Conservation (phyloP, 2,797 vertebrate species). For the Sardinella longiceps region DNA sequence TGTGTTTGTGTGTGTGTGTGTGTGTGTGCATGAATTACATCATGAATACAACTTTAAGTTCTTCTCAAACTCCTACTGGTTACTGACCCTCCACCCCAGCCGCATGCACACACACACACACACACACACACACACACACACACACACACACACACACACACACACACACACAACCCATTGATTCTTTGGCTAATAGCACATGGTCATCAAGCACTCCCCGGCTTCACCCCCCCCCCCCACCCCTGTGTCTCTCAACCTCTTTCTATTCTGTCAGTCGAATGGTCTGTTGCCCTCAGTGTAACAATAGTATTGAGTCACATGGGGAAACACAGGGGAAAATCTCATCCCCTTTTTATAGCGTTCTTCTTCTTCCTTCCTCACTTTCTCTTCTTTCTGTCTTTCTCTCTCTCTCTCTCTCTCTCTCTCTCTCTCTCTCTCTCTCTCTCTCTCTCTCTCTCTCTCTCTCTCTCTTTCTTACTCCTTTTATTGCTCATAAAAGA, state of each 20-base stretch:
- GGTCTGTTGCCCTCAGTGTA: background rate
- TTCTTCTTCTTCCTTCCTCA: too few relatives aligned
- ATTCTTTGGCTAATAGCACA: background rate
- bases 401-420: background rate
- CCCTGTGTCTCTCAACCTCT: background rate
- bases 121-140: slow-evolving; percentile 18
- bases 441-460: too few relatives aligned
- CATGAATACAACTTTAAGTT: background rate
- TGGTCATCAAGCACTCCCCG: background rate
- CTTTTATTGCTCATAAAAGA: too few relatives aligned
- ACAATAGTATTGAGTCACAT: background rate
- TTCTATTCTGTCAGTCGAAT: background rate
- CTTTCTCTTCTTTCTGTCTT: background rate
- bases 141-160: slow-evolving; percentile 12
- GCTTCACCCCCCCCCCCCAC: background rate
- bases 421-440: too few relatives aligned
- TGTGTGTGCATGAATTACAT: background rate
- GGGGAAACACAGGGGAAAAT: background rate
- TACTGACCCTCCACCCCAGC: background rate
- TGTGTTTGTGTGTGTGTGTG: slow-evolving; percentile 52
- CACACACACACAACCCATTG: background rate
- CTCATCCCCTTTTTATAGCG: background rate
- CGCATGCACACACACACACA: slow-evolving; percentile 22
- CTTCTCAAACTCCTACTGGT: background rate
- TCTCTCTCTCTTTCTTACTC: background rate